Evolutionary conservation across 2,888 invertebrate genomes (phyloP), one percentile per base, ranked within the genome.

Genomic region (Temnothorax unifasciatus): DNA sequence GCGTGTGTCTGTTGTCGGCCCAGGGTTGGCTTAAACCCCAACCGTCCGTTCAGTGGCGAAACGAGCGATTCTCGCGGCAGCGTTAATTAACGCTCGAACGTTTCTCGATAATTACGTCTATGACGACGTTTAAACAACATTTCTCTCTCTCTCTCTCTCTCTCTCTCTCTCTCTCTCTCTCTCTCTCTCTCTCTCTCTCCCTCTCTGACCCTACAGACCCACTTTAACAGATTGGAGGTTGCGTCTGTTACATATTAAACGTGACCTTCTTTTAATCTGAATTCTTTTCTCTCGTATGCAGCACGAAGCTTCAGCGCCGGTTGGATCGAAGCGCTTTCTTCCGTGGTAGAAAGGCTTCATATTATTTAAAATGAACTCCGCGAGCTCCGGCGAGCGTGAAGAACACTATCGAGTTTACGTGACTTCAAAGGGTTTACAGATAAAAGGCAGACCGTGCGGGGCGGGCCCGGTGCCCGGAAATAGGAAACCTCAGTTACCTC

Each of bases 351-450:
- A 75, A 25, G 41, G 57, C 59, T 9, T 38, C 44, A 11, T 59
- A 75, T 81, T 81, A 81, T 81, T 81, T 59, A 81, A 81, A 74
- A 75, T 81, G 57, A 25, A 81, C 64, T 44, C 64, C 34, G 38
- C 21, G 41, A 77, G 74, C 57, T 13, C 25, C 50, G 25, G 18
- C n/a, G 59, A 29, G 59, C 21, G 50, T 25, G 64, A 68, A 34
- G 57, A 75, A 75, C 79, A 59, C 79, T 75, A 75, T 81, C 79
- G 79, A 74, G 34, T 81, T 75, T 59, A 81, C 79, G 74, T 79
- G 34, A 54, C 47, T 81, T 81, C 79, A 81, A 81, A 81, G 47
- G 47, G 8, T 50, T 44, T 18, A 29, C 38, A 29, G 79, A 81
- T 75, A 34, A 81, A 81, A 81, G 59, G 79, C 34, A 59, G 79